Conservation (phyloP, 2,888 invertebrate species). For the Orchesella flavescens region DNA sequence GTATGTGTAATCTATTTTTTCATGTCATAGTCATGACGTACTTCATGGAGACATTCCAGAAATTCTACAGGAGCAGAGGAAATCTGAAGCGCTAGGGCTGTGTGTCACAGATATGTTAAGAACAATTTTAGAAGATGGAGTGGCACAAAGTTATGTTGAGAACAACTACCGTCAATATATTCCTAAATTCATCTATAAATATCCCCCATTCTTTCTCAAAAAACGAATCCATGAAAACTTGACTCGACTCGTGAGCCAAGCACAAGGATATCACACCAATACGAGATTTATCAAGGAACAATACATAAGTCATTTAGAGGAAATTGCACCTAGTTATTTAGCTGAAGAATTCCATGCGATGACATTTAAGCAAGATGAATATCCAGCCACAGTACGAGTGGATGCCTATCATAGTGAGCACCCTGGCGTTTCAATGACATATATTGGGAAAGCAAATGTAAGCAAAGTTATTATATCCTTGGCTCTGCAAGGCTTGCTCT, state of each 20-base stretch:
- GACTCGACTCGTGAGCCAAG: constrained; percentile 75
- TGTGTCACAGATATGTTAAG: constrained; percentile 92
- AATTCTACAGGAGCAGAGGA: constrained; percentile 84
- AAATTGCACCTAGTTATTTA: constrained; percentile 87
- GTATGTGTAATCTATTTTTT: no score
- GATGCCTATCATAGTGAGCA: constrained; percentile 80
- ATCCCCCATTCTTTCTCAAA: constrained; percentile 83
- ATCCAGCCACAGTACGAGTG: constrained; percentile 78
- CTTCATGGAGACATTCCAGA: constrained; percentile 86
- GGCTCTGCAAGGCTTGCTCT: neutral
- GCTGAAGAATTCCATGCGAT: constrained; percentile 83
- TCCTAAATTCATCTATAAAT: constrained; percentile 84
- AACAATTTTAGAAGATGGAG: constrained; percentile 84
- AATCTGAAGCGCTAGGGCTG: constrained; percentile 86
- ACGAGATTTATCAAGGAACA: constrained; percentile 84
- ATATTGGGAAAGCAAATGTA: constrained; percentile 79
- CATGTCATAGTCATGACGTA: constrained; percentile 86
- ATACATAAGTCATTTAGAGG: constrained; percentile 86
- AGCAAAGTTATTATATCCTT: neutral
- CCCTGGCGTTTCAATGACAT: constrained; percentile 81
- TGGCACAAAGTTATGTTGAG: constrained; percentile 81
- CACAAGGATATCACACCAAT: constrained; percentile 72
- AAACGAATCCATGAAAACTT: constrained; percentile 81
- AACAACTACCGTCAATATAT: constrained; percentile 88
- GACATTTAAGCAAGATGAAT: constrained; percentile 77